Percentiles rank a stretch among this genome's conserved stretches.
Evolutionary conservation across 1,140 invertebrate genomes (phyloP).

Genomic region (Ladona fulva): DNA sequence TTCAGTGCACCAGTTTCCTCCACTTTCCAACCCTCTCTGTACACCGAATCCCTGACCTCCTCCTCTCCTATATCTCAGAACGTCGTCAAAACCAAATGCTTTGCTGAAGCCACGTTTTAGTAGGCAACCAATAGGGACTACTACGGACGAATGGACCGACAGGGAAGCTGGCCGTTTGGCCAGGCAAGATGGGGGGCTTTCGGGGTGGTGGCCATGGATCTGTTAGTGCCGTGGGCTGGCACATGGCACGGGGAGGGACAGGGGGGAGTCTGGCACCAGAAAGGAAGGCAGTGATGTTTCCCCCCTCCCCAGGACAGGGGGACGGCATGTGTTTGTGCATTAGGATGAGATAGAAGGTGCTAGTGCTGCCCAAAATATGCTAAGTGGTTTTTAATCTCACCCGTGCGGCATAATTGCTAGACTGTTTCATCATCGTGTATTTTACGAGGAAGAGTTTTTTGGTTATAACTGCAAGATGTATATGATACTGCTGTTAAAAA

Average conservation of each 20-base stretch:
- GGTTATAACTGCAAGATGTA: conserved; percentile 27
- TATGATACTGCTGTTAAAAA: conserved; percentile 24
- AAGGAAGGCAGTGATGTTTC: neutral
- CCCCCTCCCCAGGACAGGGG: neutral
- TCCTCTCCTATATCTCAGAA: neutral
- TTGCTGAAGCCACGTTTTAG: conserved; percentile 26
- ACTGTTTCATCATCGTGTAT: conserved; percentile 24
- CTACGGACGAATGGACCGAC: conserved; percentile 17
- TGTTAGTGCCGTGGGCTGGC: neutral
- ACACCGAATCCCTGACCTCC: neutral
- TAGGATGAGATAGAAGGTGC: conserved; percentile 17
- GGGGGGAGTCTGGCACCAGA: neutral
- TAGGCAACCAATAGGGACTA: conserved; percentile 25
- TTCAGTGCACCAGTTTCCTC: neutral
- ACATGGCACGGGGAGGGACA: neutral
- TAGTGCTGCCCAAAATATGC: conserved; percentile 23
- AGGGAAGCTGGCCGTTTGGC: neutral
- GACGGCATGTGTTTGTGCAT: neutral
- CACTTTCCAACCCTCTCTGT: neutral
- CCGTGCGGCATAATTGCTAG: conserved; percentile 23
- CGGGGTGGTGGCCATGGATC: conserved; percentile 12
- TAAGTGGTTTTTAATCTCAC: conserved; percentile 17
- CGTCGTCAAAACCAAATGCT: conserved; percentile 14
- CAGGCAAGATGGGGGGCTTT: conserved; percentile 4
- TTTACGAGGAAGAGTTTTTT: conserved; percentile 24